Base-by-base conservation (phyloP, 1,140 invertebrate genomes). In the Caerostris darwini region DNA sequence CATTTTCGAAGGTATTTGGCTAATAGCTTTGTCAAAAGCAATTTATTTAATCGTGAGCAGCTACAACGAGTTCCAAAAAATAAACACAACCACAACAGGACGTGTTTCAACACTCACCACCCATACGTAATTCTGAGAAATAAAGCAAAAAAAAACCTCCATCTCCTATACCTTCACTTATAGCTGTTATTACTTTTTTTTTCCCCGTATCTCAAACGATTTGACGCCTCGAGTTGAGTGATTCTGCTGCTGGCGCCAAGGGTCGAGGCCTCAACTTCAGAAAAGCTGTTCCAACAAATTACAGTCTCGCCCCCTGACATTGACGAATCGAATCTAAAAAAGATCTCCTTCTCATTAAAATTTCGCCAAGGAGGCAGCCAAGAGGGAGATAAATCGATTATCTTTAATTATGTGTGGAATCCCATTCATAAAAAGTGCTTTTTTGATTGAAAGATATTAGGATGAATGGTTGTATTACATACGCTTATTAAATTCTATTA, bases 211-310 rank as follows among this genome's bases (percentile, higher is more conserved):
- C 19, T 77, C 19, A 50, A 50, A 12, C 34, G 19, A 12, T 77
- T 77, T 77, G 71, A 77, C 71, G 71, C 71, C 71, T 77, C 71
- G 71, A 77, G 71, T 77, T 34, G 34, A 77, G 53, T 77, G 71
- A 77, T 77, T 77, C 53, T 34, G 53, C 34, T 77, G 34, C 19
- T 12, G 71, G 71, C 71, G 71, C 71, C 71, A 77, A n/a, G 71
- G 71, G 71, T 34, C 34, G 19, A 50, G 34, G 19, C 71, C 71
- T 50, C 34, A 19, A 12, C 50, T 77, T 77, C 71, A 77, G 71
- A 77, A 77, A 53, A 77, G 71, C 53, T 77, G 71, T 77, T 77
- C 71, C 19, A 77, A 77, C 71, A 77, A 77, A 77, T 77, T 77
- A 77, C 71, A 77, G 71, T 77, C 71, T 77, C 71, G 8, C 12